Evolutionary conservation across 2,888 invertebrate genomes (phyloP).

Genomic region (Stenichneumon culpator): DNA sequence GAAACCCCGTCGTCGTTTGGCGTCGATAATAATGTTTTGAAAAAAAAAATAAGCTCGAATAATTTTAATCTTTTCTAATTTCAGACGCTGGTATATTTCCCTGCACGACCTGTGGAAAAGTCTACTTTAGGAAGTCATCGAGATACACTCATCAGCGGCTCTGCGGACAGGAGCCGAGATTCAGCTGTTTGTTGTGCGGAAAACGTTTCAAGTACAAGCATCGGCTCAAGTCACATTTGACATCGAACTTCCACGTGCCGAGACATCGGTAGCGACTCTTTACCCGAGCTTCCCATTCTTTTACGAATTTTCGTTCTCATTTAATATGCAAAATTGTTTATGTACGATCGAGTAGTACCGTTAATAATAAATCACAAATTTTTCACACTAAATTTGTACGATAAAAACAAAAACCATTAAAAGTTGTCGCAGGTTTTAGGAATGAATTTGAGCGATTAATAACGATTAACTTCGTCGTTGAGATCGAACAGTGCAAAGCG

Average conservation of each 20-base stretch:
- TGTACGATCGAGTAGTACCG: conserved; percentile 8
- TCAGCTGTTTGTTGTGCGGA: conserved; percentile 82
- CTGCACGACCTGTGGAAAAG: conserved; percentile 78
- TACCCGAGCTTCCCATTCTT: background rate
- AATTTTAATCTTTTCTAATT: conserved; percentile 60
- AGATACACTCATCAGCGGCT: conserved; percentile 79
- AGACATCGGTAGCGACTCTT: conserved; percentile 51
- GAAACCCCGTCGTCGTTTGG: background rate
- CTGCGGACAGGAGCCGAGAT: conserved; percentile 83
- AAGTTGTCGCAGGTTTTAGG: background rate
- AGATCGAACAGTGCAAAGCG: conserved; percentile 1
- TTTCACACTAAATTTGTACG: conserved; percentile 28
- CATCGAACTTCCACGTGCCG: conserved; percentile 71
- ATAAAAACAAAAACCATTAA: background rate
- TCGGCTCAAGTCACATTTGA: conserved; percentile 79
- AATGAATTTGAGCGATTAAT: conserved; percentile 30
- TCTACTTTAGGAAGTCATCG: conserved; percentile 80
- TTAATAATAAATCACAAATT: conserved; percentile 36
- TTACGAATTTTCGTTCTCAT: conserved; percentile 10
- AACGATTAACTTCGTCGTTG: conserved; percentile 9
- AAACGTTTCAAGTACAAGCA: conserved; percentile 82
- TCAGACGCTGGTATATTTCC: conserved; percentile 68
- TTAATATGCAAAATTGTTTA: conserved; percentile 25
- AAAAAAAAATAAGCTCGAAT: conserved; percentile 24
- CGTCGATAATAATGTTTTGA: background rate